Conservation (phyloP, 2,888 invertebrate genomes). For the Heliconius sara region DNA sequence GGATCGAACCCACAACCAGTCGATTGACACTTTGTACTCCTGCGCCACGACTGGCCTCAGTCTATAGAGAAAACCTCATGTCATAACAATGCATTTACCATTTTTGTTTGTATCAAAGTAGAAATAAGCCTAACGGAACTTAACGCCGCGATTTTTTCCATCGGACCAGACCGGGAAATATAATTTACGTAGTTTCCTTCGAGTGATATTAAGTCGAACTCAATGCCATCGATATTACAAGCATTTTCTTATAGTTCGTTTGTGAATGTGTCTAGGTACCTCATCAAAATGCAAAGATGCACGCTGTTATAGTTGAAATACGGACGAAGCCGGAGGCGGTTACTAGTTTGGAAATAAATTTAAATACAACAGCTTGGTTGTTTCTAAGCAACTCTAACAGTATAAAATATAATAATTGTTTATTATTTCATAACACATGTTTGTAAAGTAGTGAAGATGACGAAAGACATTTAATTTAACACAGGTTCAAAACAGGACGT, state of each 20-base stretch:
- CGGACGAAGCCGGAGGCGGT: constrained; percentile 44
- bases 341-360: constrained; percentile 45
- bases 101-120: neutral
- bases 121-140: neutral
- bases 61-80: neutral
- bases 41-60: neutral
- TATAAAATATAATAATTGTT: neutral
- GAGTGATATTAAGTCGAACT: too few species aligned
- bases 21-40: neutral
- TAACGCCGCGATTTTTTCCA: neutral
- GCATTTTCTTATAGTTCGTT: neutral
- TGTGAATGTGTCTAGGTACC: constrained; percentile 17
- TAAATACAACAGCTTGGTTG: constrained; percentile 42
- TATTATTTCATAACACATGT: neutral
- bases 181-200: neutral
- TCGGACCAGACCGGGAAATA: neutral
- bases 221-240: too few species aligned
- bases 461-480: too few species aligned
- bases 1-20: too few species aligned
- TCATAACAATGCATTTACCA: neutral
- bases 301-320: constrained; percentile 44
- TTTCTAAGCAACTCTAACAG: constrained; percentile 25
- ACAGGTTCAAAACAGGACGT: neutral
- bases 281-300: constrained; percentile 43
- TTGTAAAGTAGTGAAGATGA: too few species aligned